Percentiles rank a stretch among this genome's conserved stretches.
phyloP scores from a whole-genome alignment of 1,140 invertebrate genomes.

The Harpegnathos saltator region DNA sequence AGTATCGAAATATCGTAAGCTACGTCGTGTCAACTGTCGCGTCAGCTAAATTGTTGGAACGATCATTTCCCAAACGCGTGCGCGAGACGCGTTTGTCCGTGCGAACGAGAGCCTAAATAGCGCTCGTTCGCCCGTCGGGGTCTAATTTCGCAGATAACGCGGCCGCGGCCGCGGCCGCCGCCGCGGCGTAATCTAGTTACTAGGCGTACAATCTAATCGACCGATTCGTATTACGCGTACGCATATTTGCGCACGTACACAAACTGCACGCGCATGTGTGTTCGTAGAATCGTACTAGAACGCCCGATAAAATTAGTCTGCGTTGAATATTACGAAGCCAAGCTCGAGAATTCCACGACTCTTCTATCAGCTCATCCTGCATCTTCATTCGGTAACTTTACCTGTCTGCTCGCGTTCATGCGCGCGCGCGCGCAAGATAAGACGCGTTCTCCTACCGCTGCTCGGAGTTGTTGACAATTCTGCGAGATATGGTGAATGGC shows the following conservation, averaged over 20 bases:
- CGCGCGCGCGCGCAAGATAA: neutral
- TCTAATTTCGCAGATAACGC: slow-evolving; percentile 85
- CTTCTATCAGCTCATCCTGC: neutral
- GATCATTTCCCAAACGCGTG: slow-evolving; percentile 36
- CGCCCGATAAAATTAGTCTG: slow-evolving; percentile 37
- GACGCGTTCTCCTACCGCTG: neutral
- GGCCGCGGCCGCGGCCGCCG: slow-evolving; percentile 66
- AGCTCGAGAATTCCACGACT: neutral
- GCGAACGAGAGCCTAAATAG: slow-evolving; percentile 76
- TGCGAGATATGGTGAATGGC: slow-evolving; percentile 30
- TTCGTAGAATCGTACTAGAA: slow-evolving; percentile 53
- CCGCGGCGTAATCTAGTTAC: slow-evolving; percentile 85
- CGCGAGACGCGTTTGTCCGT: slow-evolving; percentile 12
- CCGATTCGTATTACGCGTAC: slow-evolving; percentile 78
- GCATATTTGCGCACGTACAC: slow-evolving; percentile 69
- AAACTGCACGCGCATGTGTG: slow-evolving; percentile 16
- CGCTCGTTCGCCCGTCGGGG: slow-evolving; percentile 80
- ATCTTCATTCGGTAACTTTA: slow-evolving; percentile 18
- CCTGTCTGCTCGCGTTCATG: slow-evolving; percentile 9
- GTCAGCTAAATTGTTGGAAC: slow-evolving; percentile 7
- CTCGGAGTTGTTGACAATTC: neutral
- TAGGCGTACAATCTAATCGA: slow-evolving; percentile 86
- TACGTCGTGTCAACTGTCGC: neutral
- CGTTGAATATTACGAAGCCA: neutral
- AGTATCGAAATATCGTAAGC: neutral